Conservation (phyloP, 2,888 invertebrate species). For the Brachylomia viminalis region DNA sequence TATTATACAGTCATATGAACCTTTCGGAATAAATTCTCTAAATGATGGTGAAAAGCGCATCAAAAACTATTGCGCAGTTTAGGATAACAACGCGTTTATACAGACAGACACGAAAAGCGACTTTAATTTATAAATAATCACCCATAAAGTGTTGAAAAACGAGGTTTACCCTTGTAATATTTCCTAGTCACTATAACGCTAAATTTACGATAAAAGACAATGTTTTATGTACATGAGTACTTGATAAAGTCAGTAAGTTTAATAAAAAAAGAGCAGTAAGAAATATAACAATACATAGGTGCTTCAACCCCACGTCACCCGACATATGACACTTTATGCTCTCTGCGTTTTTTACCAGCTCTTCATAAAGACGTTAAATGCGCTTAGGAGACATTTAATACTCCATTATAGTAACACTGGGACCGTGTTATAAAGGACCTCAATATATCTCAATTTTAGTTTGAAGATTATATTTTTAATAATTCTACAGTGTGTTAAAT, state of each 20-base stretch:
- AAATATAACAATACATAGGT: slow-evolving; percentile 47
- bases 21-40: not conserved
- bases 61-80: not conserved
- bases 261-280: slow-evolving; percentile 12
- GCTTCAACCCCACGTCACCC: slow-evolving; percentile 54
- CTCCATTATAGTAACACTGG: slow-evolving; percentile 73
- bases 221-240: not conserved
- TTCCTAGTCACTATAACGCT: not conserved
- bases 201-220: not conserved
- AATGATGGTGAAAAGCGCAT: not conserved
- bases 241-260: slow-evolving; percentile 16
- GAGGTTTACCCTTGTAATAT: not conserved
- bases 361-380: slow-evolving; percentile 77
- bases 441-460: slow-evolving; percentile 66
- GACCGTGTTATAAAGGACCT: slow-evolving; percentile 70
- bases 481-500: slow-evolving; percentile 27
- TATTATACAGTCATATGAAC: not conserved
- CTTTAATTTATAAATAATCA: not conserved
- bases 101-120: not conserved
- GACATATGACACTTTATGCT: slow-evolving; percentile 76
- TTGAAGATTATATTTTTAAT: slow-evolving; percentile 47
- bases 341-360: slow-evolving; percentile 71
- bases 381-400: slow-evolving; percentile 80
- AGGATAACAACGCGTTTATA: not conserved
- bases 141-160: not conserved